phyloP scores from a whole-genome alignment of 2,797 vertebrate genomes.

The Alcedo quadribrachys region DNA sequence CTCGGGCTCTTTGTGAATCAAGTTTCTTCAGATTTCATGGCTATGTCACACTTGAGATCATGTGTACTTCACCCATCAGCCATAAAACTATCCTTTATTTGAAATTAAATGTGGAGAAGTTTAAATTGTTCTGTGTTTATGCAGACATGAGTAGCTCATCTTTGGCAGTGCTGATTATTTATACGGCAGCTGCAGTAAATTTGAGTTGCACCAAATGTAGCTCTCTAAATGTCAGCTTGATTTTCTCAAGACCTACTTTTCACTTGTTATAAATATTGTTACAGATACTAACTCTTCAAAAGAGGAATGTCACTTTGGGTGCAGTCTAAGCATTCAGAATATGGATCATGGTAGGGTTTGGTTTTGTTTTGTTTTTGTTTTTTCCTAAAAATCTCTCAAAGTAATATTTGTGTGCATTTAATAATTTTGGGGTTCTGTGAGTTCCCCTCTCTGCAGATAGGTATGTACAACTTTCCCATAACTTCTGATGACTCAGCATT shows the following conservation, averaged over 20 bases:
- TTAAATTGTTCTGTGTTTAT: conserved; percentile 40
- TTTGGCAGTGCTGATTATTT: conserved; percentile 54
- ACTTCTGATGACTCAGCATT: background rate
- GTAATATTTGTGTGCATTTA: background rate
- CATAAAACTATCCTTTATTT: conserved; percentile 35
- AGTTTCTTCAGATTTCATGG: conserved; percentile 35
- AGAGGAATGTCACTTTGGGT: background rate
- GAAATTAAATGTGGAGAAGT: conserved; percentile 40
- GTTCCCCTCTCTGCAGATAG: background rate
- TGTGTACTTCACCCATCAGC: background rate
- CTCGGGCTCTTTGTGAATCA: background rate
- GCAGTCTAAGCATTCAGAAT: background rate
- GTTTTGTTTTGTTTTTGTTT: background rate
- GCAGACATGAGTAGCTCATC: conserved; percentile 43
- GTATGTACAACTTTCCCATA: background rate
- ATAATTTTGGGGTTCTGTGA: background rate
- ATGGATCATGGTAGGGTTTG: background rate
- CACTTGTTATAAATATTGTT: conserved; percentile 34
- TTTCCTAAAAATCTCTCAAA: background rate
- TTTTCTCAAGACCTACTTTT: conserved; percentile 63
- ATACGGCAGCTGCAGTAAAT: conserved; percentile 57
- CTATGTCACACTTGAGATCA: background rate
- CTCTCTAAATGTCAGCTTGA: conserved; percentile 52
- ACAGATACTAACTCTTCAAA: conserved; percentile 27
- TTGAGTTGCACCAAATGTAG: conserved; percentile 50